These are phyloP conservation scores for Prostheceraeus crozeri DNA, from an alignment of 2,888 invertebrate species.

Conservation along the genomic window DNA sequence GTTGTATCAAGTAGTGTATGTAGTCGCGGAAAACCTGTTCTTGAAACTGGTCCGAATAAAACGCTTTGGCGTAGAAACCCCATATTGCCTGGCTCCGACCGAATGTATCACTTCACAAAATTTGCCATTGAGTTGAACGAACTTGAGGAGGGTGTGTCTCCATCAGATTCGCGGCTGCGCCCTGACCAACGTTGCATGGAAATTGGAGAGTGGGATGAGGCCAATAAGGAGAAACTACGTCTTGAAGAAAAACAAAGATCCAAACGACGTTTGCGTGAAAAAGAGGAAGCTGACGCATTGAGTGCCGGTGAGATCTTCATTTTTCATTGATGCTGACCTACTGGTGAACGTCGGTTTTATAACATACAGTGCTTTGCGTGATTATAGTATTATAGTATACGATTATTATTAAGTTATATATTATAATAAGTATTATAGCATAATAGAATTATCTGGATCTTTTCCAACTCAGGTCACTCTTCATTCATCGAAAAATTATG, in stretches of 20 bases:
- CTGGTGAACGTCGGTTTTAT: too few relatives aligned
- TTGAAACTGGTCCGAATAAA: conserved; percentile 61
- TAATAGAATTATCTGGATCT: too few relatives aligned
- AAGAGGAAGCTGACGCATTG: too few relatives aligned
- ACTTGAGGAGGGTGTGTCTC: conserved; percentile 78
- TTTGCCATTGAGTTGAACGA: conserved; percentile 95
- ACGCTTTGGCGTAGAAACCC: conserved; percentile 73
- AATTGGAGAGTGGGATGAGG: conserved; percentile 62
- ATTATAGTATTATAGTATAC: too few relatives aligned
- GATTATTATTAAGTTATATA: too few relatives aligned
- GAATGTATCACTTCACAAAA: conserved; percentile 84
- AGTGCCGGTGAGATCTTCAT: too few relatives aligned
- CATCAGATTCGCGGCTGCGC: conserved; percentile 81
- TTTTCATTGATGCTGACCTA: too few relatives aligned
- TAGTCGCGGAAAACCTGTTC: conserved; percentile 68
- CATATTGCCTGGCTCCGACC: conserved; percentile 58
- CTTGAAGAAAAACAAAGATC: conserved; percentile 86
- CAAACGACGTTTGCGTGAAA: too few relatives aligned
- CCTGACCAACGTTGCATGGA: conserved; percentile 98
- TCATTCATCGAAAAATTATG: too few relatives aligned
- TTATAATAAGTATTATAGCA: too few relatives aligned
- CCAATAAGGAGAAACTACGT: conserved; percentile 71
- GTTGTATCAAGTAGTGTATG: conserved; percentile 61
- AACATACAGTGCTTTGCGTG: too few relatives aligned
- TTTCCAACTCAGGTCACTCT: too few relatives aligned